Conservation (phyloP, 2,797 vertebrate genomes). For the Sandelia bainsii region DNA sequence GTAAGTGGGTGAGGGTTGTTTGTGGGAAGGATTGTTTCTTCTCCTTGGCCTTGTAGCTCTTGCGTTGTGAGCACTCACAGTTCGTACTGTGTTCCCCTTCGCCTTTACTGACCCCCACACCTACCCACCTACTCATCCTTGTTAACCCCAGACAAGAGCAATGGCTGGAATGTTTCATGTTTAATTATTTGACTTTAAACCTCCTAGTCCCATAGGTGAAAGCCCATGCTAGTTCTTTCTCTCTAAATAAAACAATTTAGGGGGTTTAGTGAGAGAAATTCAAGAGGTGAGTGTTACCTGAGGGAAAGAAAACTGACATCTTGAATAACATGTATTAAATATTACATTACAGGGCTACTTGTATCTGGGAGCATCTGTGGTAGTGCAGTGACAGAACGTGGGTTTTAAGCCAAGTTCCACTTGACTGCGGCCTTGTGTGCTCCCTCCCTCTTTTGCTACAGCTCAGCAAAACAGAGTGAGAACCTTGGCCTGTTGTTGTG, state of each 20-base stretch:
- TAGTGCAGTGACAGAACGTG: slow-evolving; percentile 61
- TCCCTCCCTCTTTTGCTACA: slow-evolving; percentile 22
- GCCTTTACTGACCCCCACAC: slow-evolving; percentile 13
- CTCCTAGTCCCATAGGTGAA: slow-evolving; percentile 1
- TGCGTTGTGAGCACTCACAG: slow-evolving; percentile 55
- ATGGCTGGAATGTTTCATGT: background rate
- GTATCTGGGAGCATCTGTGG: slow-evolving; percentile 43
- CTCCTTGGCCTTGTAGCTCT: slow-evolving; percentile 57
- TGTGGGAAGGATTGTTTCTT: slow-evolving; percentile 51
- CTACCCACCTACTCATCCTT: slow-evolving; percentile 24
- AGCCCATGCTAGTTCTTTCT: slow-evolving; percentile 11
- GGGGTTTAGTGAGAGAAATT: slow-evolving; percentile 20
- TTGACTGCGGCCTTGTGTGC: slow-evolving; percentile 48
- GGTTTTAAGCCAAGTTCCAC: slow-evolving; percentile 68
- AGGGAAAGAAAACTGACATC: slow-evolving; percentile 35
- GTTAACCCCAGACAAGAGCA: slow-evolving; percentile 46
- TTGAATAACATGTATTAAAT: slow-evolving; percentile 51
- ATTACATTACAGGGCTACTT: slow-evolving; percentile 63
- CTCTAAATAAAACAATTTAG: slow-evolving; percentile 17
- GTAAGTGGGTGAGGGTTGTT: slow-evolving; percentile 69
- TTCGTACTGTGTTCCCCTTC: slow-evolving; percentile 36
- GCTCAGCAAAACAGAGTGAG: slow-evolving; percentile 48
- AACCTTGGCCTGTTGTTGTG: slow-evolving; percentile 57
- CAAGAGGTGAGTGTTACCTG: slow-evolving; percentile 17
- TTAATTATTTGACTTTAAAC: slow-evolving; percentile 49